Base-by-base conservation (phyloP, 2,113 vertebrate genomes). In the Cacatua alba region DNA sequence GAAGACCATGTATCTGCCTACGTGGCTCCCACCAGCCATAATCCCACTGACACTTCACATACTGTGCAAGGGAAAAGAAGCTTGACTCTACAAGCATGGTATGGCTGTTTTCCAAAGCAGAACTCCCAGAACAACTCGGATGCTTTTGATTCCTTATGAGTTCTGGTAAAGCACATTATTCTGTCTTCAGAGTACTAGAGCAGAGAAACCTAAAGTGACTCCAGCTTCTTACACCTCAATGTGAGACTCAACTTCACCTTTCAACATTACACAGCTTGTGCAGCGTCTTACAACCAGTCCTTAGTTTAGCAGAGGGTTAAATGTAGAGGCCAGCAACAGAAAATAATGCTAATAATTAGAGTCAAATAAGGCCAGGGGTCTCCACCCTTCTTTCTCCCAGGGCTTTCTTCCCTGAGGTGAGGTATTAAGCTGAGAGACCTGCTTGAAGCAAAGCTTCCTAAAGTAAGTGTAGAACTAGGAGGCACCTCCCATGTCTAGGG, bases 401-500 rank as follows among this genome's bases (percentile, higher is more conserved):
- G 44, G 29, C 28, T 69, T 82, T 95, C 41, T 71, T 90, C 63
- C 64, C 41, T 62, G 11, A 18, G 60, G 55, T 68, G 70, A 94
- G n/a, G 28, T 53, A 92, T 67, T 92, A 86, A 86, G 18, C 48
- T 39, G 62, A 78, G 55, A 92, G 23, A 90, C 48, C 41, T 82
- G 67, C 84, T 26, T 85, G 71, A 94, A 92, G 35, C 51, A 80
- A 92, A 89, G 55, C 82, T 90, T 82, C 86, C 83, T 94, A 86
- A 94, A 92, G 35, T 39, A 91, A 92, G 37, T 37, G 31, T 37
- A 79, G 64, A 89, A 87, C 35, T 31, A 69, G 62, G 26, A 91
- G 88, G 53, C 51, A 79, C 52, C 77, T 94, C 95, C 88, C 78
- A 84, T 80, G 88, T 95, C 88, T 95, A 93, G 46, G 71, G 18